Conservation (phyloP, 2,797 vertebrate species). For the Coreius guichenoti region DNA sequence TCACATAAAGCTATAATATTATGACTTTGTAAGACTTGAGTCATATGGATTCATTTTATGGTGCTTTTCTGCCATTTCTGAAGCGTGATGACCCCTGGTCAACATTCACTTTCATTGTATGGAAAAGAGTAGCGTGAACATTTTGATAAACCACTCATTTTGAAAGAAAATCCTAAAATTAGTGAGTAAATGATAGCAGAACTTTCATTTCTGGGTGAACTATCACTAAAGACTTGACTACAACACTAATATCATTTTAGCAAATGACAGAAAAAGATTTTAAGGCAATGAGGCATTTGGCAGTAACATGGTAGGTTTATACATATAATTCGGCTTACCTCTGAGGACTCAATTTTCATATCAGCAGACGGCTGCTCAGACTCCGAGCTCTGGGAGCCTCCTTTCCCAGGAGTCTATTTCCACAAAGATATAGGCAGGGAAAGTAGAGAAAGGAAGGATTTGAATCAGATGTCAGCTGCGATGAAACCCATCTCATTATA, state of each 20-base stretch:
- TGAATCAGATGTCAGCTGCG: slow-evolving; percentile 41
- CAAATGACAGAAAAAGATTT: not conserved
- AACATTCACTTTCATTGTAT: not conserved
- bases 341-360: slow-evolving; percentile 93
- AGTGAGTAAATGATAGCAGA: not conserved
- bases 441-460: not conserved
- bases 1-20: not conserved
- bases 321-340: slow-evolving; percentile 79
- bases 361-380: slow-evolving; percentile 92
- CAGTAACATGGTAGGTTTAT: not conserved
- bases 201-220: not conserved
- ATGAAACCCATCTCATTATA: slow-evolving; percentile 32
- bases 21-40: not conserved
- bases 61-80: not conserved
- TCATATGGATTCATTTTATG: not conserved
- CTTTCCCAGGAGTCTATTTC: slow-evolving; percentile 93
- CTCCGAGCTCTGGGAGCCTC: slow-evolving; percentile 92
- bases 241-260: not conserved
- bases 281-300: not conserved
- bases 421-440: slow-evolving; percentile 20
- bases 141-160: not conserved
- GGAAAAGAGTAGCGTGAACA: not conserved
- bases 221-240: not conserved
- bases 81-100: not conserved
- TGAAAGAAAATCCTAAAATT: not conserved